These are phyloP conservation scores for Lindbergichthys nudifrons DNA, from an alignment of 2,797 vertebrate species.

Conservation along the genomic window DNA sequence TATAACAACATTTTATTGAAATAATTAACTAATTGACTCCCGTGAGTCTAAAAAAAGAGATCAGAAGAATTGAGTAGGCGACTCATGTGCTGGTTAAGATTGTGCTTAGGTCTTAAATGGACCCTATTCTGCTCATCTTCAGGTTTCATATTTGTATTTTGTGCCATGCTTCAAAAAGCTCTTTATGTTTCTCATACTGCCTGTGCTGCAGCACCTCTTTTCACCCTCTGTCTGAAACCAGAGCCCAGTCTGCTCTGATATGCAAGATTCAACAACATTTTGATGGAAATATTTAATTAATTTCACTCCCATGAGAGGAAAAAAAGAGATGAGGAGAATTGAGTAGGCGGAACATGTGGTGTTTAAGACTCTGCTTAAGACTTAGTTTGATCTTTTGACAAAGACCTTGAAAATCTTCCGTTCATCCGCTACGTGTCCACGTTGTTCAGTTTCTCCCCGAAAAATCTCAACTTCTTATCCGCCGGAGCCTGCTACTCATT, in stretches of 20 bases:
- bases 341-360: background rate
- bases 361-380: conserved; percentile 17
- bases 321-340: conserved; percentile 14
- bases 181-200: too few relatives aligned
- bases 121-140: too few relatives aligned
- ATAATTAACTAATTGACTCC: conserved; percentile 52
- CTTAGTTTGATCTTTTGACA: conserved; percentile 28
- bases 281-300: conserved; percentile 43
- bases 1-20: conserved; percentile 26
- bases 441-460: background rate
- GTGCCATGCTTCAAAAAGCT: too few relatives aligned
- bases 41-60: conserved; percentile 24
- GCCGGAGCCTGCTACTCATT: conserved; percentile 49
- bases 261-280: conserved; percentile 24
- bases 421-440: conserved; percentile 3
- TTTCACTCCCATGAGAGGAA: conserved; percentile 36
- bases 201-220: too few relatives aligned
- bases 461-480: conserved; percentile 41
- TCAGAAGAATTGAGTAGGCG: conserved; percentile 1
- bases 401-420: conserved; percentile 43
- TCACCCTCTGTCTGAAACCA: too few relatives aligned
- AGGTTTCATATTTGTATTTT: too few relatives aligned
- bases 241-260: background rate
- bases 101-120: too few relatives aligned
- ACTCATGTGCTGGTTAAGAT: background rate